Percentiles rank a stretch among this genome's conserved stretches.
These are phyloP conservation scores for Dinothrombium tinctorium DNA, from an alignment of 1,140 invertebrate genomes.

Conservation along the genomic window DNA sequence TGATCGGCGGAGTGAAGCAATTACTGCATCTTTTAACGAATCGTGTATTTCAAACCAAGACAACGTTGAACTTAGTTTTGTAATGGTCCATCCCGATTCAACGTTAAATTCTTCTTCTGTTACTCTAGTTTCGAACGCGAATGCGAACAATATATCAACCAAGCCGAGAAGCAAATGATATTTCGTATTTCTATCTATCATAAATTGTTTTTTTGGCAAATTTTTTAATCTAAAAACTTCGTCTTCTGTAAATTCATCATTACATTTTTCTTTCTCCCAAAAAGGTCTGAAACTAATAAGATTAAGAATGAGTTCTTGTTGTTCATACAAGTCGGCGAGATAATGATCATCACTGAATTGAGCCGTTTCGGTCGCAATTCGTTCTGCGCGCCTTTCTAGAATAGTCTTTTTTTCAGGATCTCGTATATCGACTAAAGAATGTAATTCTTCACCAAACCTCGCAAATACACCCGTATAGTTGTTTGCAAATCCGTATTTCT, in stretches of 20 bases:
- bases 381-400: constrained; percentile 29
- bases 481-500: constrained; percentile 22
- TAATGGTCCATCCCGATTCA: constrained; percentile 64
- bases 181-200: constrained; percentile 36
- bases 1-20: constrained; percentile 39
- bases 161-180: constrained; percentile 35
- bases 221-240: constrained; percentile 45
- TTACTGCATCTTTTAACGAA: constrained; percentile 34
- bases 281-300: background rate
- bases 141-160: constrained; percentile 60
- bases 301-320: constrained; percentile 14
- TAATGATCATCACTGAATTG: constrained; percentile 61
- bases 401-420: constrained; percentile 33
- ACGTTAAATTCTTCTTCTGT: constrained; percentile 47
- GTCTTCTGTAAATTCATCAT: constrained; percentile 20
- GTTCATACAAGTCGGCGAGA: constrained; percentile 34
- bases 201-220: constrained; percentile 42
- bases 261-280: background rate
- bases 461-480: constrained; percentile 9
- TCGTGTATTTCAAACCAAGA: constrained; percentile 46
- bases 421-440: constrained; percentile 31
- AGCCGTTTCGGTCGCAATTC: constrained; percentile 33
- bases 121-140: constrained; percentile 51
- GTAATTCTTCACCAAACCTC: constrained; percentile 21
- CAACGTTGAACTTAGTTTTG: constrained; percentile 52